These are phyloP conservation scores for Rhinolophus sinicus DNA, from an alignment of 2,113 vertebrate species.

Conservation along the genomic window DNA sequence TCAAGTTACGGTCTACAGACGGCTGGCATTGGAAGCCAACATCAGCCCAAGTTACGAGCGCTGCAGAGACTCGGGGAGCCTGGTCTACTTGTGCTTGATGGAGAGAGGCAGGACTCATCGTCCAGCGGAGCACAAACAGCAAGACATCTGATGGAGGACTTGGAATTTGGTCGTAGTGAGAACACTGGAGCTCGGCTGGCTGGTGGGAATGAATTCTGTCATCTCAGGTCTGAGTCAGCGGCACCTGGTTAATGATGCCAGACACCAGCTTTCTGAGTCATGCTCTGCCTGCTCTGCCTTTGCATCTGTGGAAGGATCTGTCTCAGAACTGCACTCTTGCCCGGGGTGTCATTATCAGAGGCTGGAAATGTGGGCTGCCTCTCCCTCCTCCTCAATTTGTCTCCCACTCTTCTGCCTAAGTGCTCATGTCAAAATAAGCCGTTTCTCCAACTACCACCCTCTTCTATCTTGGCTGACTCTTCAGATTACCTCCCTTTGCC, in stretches of 20 bases:
- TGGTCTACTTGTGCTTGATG: neutral
- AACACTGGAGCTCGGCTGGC: neutral
- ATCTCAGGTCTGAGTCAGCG: neutral
- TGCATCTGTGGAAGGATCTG: neutral
- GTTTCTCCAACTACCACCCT: neutral
- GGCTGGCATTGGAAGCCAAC: neutral
- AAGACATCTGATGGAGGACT: neutral
- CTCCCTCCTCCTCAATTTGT: neutral
- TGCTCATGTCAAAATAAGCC: conserved; percentile 13
- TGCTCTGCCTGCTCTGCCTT: neutral
- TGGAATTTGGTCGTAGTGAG: neutral
- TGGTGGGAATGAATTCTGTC: neutral
- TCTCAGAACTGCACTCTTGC: neutral
- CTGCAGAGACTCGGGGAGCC: neutral
- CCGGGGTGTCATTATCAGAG: neutral
- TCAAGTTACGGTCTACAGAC: neutral
- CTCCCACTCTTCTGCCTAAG: neutral
- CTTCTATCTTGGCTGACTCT: neutral
- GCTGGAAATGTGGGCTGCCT: neutral
- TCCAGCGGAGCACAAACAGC: neutral
- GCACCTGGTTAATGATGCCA: neutral
- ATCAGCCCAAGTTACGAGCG: neutral
- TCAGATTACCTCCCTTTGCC: neutral
- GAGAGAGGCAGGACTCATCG: neutral
- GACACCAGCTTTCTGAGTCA: neutral